Percentiles rank a stretch among this genome's conserved stretches.
Evolutionary conservation across 2,113 vertebrate genomes (phyloP).

Genomic region (Tenrec ecaudatus): DNA sequence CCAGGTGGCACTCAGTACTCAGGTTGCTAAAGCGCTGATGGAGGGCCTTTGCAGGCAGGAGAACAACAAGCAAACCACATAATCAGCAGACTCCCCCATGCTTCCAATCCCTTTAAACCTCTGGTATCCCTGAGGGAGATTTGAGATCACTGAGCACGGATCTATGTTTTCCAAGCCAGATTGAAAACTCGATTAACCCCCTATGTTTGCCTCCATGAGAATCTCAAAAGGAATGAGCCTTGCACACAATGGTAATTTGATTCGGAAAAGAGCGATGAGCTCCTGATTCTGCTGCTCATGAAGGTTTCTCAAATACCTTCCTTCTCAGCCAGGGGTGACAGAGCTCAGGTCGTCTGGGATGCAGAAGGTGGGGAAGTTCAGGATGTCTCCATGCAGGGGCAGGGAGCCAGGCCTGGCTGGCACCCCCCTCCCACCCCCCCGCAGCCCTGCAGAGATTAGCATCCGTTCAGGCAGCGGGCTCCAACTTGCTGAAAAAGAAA

Average conservation of each 20-base stretch:
- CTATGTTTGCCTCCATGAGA: background rate
- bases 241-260: background rate
- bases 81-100: conserved; percentile 20
- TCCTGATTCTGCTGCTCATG: background rate
- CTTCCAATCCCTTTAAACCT: conserved; percentile 71
- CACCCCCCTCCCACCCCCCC: background rate
- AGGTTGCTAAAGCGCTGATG: conserved; percentile 51
- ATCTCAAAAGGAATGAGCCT: conserved; percentile 18
- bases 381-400: background rate
- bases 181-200: background rate
- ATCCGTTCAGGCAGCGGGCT: background rate
- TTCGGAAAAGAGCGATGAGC: conserved; percentile 23
- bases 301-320: background rate
- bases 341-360: background rate
- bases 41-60: conserved; percentile 25
- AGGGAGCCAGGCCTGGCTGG: background rate
- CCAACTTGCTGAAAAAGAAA: background rate
- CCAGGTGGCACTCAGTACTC: conserved; percentile 58
- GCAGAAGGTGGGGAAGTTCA: background rate
- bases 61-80: background rate
- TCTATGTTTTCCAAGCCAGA: conserved; percentile 27
- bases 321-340: background rate
- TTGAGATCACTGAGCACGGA: conserved; percentile 14
- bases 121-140: background rate
- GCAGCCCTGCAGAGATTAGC: background rate